Percentiles rank a stretch among this genome's conserved stretches.
These are phyloP conservation scores for Caenorhabditis parvicauda DNA, from an alignment of 2,888 invertebrate species.

Conservation along the genomic window DNA sequence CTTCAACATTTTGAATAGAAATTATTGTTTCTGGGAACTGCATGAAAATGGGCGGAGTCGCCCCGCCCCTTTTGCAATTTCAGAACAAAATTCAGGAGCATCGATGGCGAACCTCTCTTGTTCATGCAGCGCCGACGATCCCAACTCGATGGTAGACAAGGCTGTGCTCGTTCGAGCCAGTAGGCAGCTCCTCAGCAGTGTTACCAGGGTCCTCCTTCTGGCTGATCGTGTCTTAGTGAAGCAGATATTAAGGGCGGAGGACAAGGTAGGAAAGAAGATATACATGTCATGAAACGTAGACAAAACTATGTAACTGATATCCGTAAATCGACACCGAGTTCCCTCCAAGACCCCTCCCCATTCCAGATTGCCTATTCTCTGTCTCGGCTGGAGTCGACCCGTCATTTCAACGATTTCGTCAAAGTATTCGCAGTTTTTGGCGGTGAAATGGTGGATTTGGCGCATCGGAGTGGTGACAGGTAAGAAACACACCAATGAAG, in stretches of 20 bases:
- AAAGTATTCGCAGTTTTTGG: slow-evolving; percentile 98
- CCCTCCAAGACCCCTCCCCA: not conserved
- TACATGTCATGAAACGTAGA: too few species aligned
- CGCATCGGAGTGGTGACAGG: slow-evolving; percentile 82
- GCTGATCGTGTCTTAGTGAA: slow-evolving; percentile 97
- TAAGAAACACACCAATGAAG: slow-evolving; percentile 69
- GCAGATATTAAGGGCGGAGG: slow-evolving; percentile 89
- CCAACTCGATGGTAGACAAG: slow-evolving; percentile 30
- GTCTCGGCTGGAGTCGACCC: slow-evolving; percentile 66
- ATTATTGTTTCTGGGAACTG: too few species aligned
- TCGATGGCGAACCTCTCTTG: slow-evolving; percentile 56
- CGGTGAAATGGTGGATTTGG: slow-evolving; percentile 95
- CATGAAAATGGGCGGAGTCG: too few species aligned
- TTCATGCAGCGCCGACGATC: slow-evolving; percentile 22
- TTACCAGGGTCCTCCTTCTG: slow-evolving; percentile 88
- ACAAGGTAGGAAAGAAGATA: slow-evolving; percentile 73
- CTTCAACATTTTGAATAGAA: too few species aligned
- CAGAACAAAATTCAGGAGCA: slow-evolving; percentile 32
- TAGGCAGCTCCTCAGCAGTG: slow-evolving; percentile 85
- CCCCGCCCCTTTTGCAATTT: too few species aligned
- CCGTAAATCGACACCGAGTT: not conserved
- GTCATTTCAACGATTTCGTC: slow-evolving; percentile 83
- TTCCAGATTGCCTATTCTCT: slow-evolving; percentile 65
- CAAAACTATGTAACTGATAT: not conserved
- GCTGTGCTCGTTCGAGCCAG: slow-evolving; percentile 79